Percentiles rank a stretch among this genome's conserved stretches.
These are phyloP conservation scores for Stenurella melanura DNA, from an alignment of 2,888 invertebrate species.

Conservation along the genomic window DNA sequence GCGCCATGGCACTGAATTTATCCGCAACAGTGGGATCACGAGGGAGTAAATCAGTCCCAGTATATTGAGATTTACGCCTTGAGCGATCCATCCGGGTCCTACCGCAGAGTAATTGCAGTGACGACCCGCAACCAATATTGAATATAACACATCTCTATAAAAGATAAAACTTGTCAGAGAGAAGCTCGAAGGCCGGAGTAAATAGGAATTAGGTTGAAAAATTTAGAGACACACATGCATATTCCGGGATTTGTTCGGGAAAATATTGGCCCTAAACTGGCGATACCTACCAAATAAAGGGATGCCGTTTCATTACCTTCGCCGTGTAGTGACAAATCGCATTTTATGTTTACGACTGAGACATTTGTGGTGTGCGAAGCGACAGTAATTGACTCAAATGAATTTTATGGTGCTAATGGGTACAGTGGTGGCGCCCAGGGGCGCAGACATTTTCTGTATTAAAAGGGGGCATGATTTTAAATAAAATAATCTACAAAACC, in stretches of 20 bases:
- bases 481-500: too few relatives aligned
- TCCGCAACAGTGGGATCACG: slow-evolving; percentile 48
- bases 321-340: slow-evolving; percentile 60
- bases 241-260: slow-evolving; percentile 66
- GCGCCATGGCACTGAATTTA: slow-evolving; percentile 42
- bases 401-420: slow-evolving; percentile 22
- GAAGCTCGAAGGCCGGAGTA: slow-evolving; percentile 64
- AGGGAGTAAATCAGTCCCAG: slow-evolving; percentile 57
- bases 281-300: slow-evolving; percentile 40
- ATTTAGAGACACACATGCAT: slow-evolving; percentile 66
- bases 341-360: slow-evolving; percentile 60
- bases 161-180: slow-evolving; percentile 68
- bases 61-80: slow-evolving; percentile 62
- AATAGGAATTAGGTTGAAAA: slow-evolving; percentile 68
- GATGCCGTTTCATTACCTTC: slow-evolving; percentile 51
- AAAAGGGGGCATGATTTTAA: too few relatives aligned
- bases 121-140: slow-evolving; percentile 67
- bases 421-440: not conserved
- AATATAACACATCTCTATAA: slow-evolving; percentile 68
- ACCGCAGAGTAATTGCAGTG: slow-evolving; percentile 51
- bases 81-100: slow-evolving; percentile 51
- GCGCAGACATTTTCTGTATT: not conserved
- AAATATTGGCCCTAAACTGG: slow-evolving; percentile 61
- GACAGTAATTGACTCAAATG: slow-evolving; percentile 56
- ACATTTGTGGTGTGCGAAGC: slow-evolving; percentile 56